These are phyloP conservation scores for Bombus impatiens DNA, from an alignment of 1,140 invertebrate species.

Conservation along the genomic window DNA sequence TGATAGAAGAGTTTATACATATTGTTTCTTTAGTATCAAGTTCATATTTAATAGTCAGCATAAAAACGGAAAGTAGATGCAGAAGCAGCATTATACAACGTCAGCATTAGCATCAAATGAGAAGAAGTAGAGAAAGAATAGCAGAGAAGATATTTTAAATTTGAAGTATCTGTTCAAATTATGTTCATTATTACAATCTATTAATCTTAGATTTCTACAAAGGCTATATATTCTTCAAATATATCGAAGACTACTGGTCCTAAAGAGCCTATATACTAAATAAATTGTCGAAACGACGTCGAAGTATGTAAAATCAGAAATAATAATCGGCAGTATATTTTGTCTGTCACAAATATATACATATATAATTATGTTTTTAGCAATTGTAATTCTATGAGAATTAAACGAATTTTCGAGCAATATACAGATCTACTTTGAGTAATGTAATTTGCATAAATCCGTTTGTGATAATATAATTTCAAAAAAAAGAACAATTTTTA, in stretches of 20 bases:
- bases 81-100: constrained; percentile 1
- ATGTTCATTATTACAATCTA: constrained; percentile 13
- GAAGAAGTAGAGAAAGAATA: background rate
- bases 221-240: constrained; percentile 23
- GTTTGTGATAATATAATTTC: no score
- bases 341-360: background rate
- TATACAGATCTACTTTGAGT: background rate
- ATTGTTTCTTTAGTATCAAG: background rate
- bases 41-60: background rate
- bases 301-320: constrained; percentile 27
- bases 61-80: background rate
- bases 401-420: background rate
- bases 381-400: background rate
- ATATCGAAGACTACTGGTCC: constrained; percentile 34
- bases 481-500: background rate
- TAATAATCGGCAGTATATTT: constrained; percentile 56
- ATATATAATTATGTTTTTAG: background rate
- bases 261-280: constrained; percentile 40
- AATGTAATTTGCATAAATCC: no score
- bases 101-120: background rate
- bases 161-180: constrained; percentile 3
- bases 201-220: constrained; percentile 29
- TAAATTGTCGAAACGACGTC: background rate
- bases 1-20: background rate
- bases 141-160: background rate